These are phyloP conservation scores for Halyomorpha halys DNA, from an alignment of 1,140 invertebrate genomes.

Conservation along the genomic window DNA sequence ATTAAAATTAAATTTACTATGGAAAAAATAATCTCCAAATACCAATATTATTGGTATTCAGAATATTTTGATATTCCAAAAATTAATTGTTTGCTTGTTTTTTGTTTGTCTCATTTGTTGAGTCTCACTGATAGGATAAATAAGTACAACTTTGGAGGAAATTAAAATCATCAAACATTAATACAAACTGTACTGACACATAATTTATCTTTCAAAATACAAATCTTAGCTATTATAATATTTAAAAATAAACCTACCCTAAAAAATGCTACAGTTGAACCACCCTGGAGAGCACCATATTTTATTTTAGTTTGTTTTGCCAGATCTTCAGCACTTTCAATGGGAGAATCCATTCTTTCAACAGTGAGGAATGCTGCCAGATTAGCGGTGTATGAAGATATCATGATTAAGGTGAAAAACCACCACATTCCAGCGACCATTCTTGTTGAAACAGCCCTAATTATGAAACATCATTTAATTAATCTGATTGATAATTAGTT, in stretches of 20 bases:
- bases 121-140: neutral
- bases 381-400: conserved; percentile 96
- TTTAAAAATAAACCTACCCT: conserved; percentile 49
- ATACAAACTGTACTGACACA: neutral
- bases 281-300: conserved; percentile 86
- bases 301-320: conserved; percentile 94
- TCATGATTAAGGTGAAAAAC: conserved; percentile 97
- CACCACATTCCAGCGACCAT: conserved; percentile 92
- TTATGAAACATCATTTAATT: no score
- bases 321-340: conserved; percentile 89
- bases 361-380: conserved; percentile 94
- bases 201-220: no score
- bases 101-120: neutral
- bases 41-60: no score
- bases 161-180: no score
- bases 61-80: no score
- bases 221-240: no score
- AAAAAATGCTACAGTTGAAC: conserved; percentile 86
- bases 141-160: no score
- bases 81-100: neutral
- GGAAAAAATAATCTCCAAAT: no score
- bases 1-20: no score
- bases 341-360: conserved; percentile 90
- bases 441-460: conserved; percentile 70
- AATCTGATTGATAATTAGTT: conserved; percentile 26